Percentiles rank a stretch among this genome's conserved stretches.
Evolutionary conservation across 2,113 vertebrate species (phyloP).

Genomic region (Sorex fumeus): DNA sequence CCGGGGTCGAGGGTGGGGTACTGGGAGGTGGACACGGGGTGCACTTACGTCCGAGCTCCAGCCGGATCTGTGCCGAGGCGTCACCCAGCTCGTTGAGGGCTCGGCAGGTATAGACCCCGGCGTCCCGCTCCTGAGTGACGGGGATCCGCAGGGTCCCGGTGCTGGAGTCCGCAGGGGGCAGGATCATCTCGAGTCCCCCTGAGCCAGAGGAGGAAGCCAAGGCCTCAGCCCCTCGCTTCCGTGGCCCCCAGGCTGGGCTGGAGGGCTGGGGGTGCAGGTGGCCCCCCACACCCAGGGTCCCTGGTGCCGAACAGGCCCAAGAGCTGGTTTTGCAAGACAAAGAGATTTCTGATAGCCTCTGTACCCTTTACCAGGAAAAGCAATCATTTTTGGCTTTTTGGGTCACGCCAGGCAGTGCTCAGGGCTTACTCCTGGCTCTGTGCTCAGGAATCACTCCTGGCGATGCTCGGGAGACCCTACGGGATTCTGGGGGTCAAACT

Average conservation of each 20-base stretch:
- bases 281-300: not conserved
- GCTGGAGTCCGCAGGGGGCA: constrained; percentile 83
- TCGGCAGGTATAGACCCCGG: constrained; percentile 92
- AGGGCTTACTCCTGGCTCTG: no score
- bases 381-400: no score
- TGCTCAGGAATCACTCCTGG: no score
- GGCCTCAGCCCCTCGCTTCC: not conserved
- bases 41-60: constrained; percentile 93
- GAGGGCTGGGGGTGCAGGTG: no score
- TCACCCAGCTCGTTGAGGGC: constrained; percentile 89
- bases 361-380: no score
- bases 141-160: constrained; percentile 89
- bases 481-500: no score
- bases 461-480: no score
- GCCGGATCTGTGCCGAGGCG: constrained; percentile 84
- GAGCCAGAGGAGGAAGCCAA: not conserved
- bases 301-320: not conserved
- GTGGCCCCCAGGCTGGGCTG: not conserved
- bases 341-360: no score
- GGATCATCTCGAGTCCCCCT: constrained; percentile 91
- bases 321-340: not conserved
- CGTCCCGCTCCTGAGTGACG: constrained; percentile 89
- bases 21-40: no score
- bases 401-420: no score
- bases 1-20: no score